Percentiles rank a stretch among this genome's conserved stretches.
Evolutionary conservation across 1,140 invertebrate genomes (phyloP).

Genomic region (Hesperophylax magnus): DNA sequence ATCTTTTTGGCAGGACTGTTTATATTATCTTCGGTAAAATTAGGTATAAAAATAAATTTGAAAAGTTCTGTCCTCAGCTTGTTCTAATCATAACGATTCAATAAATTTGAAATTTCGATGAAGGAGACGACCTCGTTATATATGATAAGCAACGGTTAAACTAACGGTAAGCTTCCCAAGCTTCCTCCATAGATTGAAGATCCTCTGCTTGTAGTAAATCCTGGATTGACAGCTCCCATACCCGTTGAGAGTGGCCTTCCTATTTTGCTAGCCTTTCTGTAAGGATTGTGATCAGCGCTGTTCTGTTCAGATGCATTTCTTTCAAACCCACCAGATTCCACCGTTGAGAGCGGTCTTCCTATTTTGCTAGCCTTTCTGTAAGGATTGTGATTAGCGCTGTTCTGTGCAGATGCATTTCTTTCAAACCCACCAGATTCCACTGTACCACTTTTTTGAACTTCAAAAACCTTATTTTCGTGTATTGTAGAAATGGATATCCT

Average conservation of each 20-base stretch:
- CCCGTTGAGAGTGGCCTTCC: not conserved
- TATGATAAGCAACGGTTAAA: not conserved
- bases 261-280: conserved; percentile 21
- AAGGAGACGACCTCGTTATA: no score
- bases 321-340: not conserved
- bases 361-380: conserved; percentile 25
- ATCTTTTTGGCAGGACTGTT: no score
- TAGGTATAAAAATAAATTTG: no score
- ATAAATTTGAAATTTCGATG: no score
- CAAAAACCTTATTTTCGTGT: conserved; percentile 31
- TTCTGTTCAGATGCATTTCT: not conserved
- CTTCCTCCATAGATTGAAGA: conserved; percentile 39
- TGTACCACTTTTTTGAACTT: not conserved
- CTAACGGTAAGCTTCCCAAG: conserved; percentile 43
- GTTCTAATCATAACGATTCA: no score
- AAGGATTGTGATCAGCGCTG: conserved; percentile 20
- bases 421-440: not conserved
- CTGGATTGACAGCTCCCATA: conserved; percentile 24
- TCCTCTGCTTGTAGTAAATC: conserved; percentile 33
- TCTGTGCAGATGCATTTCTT: not conserved
- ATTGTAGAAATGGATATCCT: conserved; percentile 24
- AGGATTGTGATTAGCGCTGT: conserved; percentile 4
- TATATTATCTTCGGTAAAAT: no score
- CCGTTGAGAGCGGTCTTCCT: not conserved
- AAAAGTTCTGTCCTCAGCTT: no score